A percentile compares a stretch with the other conserved stretches of the same genome.
Conservation (phyloP, 2,888 invertebrate genomes). For the Hipparchia semele region DNA sequence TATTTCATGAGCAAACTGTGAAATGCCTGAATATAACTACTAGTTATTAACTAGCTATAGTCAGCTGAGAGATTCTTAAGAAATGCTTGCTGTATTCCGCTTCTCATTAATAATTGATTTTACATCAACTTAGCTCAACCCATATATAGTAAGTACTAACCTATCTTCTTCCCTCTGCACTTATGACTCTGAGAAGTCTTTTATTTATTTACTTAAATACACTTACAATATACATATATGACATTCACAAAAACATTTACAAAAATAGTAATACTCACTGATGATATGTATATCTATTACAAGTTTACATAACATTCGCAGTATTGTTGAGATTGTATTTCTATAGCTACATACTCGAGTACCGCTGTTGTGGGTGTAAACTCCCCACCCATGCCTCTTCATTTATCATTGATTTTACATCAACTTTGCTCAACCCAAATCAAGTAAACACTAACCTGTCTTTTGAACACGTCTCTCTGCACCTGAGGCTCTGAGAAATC, state of each 20-base stretch:
- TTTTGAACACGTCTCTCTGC: conserved; percentile 93
- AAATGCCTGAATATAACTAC: background rate
- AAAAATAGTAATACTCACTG: no score
- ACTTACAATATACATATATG: no score
- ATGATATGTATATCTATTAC: no score
- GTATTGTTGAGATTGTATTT: no score
- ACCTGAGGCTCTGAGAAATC: conserved; percentile 96
- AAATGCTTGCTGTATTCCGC: conserved; percentile 97
- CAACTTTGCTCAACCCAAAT: background rate
- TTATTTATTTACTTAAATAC: no score
- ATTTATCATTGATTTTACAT: conserved; percentile 84
- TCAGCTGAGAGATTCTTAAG: conserved; percentile 77
- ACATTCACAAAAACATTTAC: no score
- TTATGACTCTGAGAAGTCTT: conserved; percentile 96
- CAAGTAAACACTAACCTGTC: conserved; percentile 85
- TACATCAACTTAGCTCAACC: background rate
- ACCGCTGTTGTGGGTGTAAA: conserved; percentile 89
- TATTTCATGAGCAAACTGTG: conserved; percentile 1
- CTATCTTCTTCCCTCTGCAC: conserved; percentile 94
- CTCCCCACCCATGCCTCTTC: conserved; percentile 89
- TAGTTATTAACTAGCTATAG: no score
- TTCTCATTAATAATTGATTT: background rate
- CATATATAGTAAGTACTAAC: conserved; percentile 60
- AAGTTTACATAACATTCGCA: no score
- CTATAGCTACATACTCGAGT: conserved; percentile 95